These are phyloP conservation scores for Masticophis lateralis DNA, from an alignment of 2,797 vertebrate genomes.

Conservation along the genomic window DNA sequence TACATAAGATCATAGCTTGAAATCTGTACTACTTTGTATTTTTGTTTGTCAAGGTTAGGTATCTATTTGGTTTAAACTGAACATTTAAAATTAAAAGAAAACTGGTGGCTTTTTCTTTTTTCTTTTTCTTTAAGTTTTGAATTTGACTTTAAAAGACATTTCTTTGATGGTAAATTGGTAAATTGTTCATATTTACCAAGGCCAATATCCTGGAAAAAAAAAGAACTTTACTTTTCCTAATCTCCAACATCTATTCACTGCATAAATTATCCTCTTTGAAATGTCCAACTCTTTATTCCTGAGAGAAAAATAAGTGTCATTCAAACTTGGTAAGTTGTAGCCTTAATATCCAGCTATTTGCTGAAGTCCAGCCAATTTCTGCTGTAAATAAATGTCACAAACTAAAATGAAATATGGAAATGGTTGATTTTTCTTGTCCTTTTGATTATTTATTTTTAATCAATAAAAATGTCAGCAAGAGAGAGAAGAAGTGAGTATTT, in stretches of 20 bases:
- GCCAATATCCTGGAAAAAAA: slow-evolving; percentile 15
- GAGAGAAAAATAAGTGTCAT: slow-evolving; percentile 15
- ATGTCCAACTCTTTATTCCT: slow-evolving; percentile 9
- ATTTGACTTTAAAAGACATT: background rate
- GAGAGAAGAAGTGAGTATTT: slow-evolving; percentile 9
- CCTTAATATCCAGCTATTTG: slow-evolving; percentile 20
- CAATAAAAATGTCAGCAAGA: slow-evolving; percentile 42
- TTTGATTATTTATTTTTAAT: background rate
- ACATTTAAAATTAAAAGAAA: background rate
- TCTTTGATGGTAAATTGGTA: background rate
- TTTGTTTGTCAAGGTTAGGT: background rate
- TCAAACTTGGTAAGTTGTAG: slow-evolving; percentile 1
- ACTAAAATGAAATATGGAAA: slow-evolving; percentile 31
- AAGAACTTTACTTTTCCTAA: slow-evolving; percentile 2
- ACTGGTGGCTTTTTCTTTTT: background rate
- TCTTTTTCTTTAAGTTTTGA: background rate
- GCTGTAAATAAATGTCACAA: slow-evolving; percentile 33
- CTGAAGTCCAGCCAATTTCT: slow-evolving; percentile 31
- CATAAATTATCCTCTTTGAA: slow-evolving; percentile 35
- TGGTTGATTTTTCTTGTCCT: background rate
- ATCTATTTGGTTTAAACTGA: background rate
- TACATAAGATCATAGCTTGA: background rate
- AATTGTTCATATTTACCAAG: background rate
- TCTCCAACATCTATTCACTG: slow-evolving; percentile 20
- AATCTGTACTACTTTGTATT: background rate